Base-by-base conservation (phyloP, 1,140 invertebrate genomes). In the Mizuhopecten yessoensis region DNA sequence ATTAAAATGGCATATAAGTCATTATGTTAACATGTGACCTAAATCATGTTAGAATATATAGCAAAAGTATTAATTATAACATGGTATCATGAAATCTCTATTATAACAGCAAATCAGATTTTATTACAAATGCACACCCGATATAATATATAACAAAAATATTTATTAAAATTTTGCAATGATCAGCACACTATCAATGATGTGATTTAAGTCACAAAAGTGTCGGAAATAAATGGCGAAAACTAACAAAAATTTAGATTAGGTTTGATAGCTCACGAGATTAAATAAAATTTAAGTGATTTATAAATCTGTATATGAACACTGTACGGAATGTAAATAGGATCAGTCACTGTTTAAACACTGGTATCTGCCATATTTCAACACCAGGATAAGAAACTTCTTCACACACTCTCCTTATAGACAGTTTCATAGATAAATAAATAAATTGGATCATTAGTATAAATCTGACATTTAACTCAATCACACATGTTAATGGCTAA, bases 221-320 rank as follows among this genome's bases (percentile, higher is more conserved):
- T 75, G 29, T 75, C 57, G 17, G n/a, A 75, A 75, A 75, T 75
- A 75, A 75, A 75, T 75, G 23, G 23, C n/a, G 57, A 75, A 29
- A 75, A 29, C 57, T 29, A n/a, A 75, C 57, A 75, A 75, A 75
- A 75, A 75, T 75, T 13, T 7, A 75, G 57, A 75, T 75, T 29
- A 75, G 29, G 57, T 75, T n/a, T 75, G 57, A 75, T 29, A 29
- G 57, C 23, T 75, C 57, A 75, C 57, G n/a, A 75, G 57, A 75
- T 75, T 75, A 75, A 29, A 75, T 29, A 9, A 29, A 75, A n/a
- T 29, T 75, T n/a, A 75, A 75, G 57, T 29, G 17, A n/a, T 0
- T 75, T 75, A 75, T 75, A 75, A 75, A 75, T 75, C 23, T 75
- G 57, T 75, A n/a, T 75, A 75, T 11, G n/a, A n/a, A 29, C n/a